These are phyloP conservation scores for Ciona savignyi DNA, from an alignment of 23 tunicate species.

Conservation along the genomic window DNA sequence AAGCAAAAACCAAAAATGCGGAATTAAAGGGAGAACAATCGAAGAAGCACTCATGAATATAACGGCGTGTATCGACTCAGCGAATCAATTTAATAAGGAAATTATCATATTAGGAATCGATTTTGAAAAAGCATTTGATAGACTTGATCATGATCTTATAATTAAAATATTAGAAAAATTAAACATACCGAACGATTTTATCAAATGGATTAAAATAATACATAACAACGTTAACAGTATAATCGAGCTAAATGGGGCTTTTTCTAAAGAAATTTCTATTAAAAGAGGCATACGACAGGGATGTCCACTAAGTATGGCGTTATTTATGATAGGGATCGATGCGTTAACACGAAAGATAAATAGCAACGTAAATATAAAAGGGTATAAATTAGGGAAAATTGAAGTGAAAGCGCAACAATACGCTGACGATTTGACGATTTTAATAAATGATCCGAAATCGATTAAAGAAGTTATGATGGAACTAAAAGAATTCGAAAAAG, in stretches of 20 bases:
- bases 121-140: slow-evolving; percentile 1
- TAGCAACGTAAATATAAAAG: neutral
- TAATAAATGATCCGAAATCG: neutral
- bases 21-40: neutral
- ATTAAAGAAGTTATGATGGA: neutral
- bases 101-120: neutral
- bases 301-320: slow-evolving; percentile 24
- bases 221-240: slow-evolving; percentile 7
- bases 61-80: neutral
- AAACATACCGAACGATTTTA: neutral
- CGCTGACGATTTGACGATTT: slow-evolving; percentile 22
- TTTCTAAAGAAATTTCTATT: neutral
- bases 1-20: neutral
- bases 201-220: slow-evolving; percentile 1
- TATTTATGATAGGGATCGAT: slow-evolving; percentile 7
- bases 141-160: slow-evolving; percentile 8
- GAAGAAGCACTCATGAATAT: neutral
- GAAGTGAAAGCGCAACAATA: slow-evolving; percentile 21
- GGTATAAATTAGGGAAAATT: slow-evolving; percentile 3
- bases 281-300: slow-evolving; percentile 35
- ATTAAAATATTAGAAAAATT: slow-evolving; percentile 1
- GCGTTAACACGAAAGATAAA: slow-evolving; percentile 6
- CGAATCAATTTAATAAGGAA: neutral
- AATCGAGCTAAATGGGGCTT: slow-evolving; percentile 2
- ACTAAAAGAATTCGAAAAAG: neutral